Evolutionary conservation across 2,888 invertebrate species (phyloP).

Genomic region (Acanthosepion lycidas): DNA sequence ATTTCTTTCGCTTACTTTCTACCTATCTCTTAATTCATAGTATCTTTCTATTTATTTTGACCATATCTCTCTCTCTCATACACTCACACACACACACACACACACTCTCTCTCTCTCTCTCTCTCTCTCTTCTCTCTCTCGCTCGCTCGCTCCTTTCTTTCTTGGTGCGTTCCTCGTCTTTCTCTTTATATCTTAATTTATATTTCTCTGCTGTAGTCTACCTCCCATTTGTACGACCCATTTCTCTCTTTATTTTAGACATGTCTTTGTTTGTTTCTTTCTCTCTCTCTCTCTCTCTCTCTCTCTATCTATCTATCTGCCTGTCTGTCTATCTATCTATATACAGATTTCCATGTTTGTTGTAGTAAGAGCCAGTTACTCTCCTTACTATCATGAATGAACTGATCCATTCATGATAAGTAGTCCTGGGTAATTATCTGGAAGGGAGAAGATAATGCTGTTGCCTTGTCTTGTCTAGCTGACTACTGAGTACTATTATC

Average conservation of each 20-base stretch:
- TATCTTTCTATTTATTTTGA: not conserved
- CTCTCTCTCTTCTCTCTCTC: slow-evolving; percentile 39
- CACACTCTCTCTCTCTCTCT: not conserved
- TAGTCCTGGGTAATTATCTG: too few species aligned
- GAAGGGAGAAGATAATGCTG: too few species aligned
- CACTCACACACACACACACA: not conserved
- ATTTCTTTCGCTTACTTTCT: not conserved
- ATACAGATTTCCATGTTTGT: too few species aligned
- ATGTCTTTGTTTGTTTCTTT: not conserved
- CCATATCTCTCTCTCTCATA: not conserved
- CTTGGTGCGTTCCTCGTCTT: not conserved
- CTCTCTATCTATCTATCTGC: not conserved
- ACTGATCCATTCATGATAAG: too few species aligned
- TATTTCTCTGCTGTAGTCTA: not conserved
- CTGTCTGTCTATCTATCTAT: too few species aligned
- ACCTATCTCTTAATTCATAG: not conserved
- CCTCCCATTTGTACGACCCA: too few species aligned
- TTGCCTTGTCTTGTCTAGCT: too few species aligned
- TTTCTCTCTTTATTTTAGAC: not conserved
- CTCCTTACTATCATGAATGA: too few species aligned
- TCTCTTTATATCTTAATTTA: not conserved
- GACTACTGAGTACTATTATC: too few species aligned
- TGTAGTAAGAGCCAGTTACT: too few species aligned
- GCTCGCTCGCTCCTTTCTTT: not conserved
- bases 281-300: not conserved